Percentiles rank a stretch among this genome's conserved stretches.
phyloP scores from a whole-genome alignment of 2,888 invertebrate genomes.

The Linnaemya vulpina region DNA sequence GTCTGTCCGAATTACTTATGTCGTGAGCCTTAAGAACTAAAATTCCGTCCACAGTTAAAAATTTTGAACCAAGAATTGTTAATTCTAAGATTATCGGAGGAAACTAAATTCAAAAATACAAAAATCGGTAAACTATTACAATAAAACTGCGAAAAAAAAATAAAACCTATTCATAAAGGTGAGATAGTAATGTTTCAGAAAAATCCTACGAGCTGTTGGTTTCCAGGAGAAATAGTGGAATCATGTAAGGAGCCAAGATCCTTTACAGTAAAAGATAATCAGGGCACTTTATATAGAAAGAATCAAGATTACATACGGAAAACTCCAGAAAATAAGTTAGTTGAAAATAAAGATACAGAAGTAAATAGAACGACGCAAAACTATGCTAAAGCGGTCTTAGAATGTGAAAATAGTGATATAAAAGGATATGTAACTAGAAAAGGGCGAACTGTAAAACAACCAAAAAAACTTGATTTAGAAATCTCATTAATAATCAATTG shows the following conservation, averaged over 20 bases:
- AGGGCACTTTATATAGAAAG: background rate
- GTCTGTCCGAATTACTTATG: constrained; percentile 19
- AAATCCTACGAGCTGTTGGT: constrained; percentile 18
- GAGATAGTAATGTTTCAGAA: background rate
- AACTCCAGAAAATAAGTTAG: constrained; percentile 22
- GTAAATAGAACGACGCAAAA: constrained; percentile 11
- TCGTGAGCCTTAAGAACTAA: no score
- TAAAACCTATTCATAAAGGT: background rate
- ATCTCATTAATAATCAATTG: background rate
- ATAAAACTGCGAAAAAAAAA: constrained; percentile 5
- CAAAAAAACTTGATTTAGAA: constrained; percentile 18
- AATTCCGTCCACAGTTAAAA: constrained; percentile 15
- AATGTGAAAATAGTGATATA: constrained; percentile 14
- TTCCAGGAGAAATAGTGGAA: constrained; percentile 27
- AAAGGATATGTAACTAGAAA: constrained; percentile 35
- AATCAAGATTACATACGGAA: constrained; percentile 17
- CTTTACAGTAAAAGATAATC: constrained; percentile 7
- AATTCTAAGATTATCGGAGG: constrained; percentile 5
- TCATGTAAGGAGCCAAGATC: constrained; percentile 27
- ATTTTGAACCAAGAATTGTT: constrained; percentile 31
- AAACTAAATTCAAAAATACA: constrained; percentile 28
- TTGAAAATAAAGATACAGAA: constrained; percentile 10
- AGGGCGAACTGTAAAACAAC: constrained; percentile 27
- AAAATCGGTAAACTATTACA: constrained; percentile 18
- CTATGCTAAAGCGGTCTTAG: background rate